These are phyloP conservation scores for Cydia amplana DNA, from an alignment of 1,140 invertebrate genomes.

Conservation along the genomic window DNA sequence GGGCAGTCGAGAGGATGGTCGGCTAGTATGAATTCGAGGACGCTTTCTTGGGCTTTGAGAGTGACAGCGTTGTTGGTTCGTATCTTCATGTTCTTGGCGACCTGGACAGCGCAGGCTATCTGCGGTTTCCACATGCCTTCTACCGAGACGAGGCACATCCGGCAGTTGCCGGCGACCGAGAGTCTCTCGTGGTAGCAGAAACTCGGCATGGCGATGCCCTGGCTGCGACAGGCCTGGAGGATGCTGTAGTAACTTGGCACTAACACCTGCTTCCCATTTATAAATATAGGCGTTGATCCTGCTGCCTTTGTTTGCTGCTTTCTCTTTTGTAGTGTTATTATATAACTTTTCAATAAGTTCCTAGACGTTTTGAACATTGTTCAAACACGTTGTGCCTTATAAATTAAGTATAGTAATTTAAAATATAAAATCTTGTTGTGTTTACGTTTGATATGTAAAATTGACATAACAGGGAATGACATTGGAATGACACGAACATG, in stretches of 20 bases:
- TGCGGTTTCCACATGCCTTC: conserved; percentile 87
- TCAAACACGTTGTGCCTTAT: background rate
- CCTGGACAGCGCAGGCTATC: conserved; percentile 89
- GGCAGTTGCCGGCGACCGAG: conserved; percentile 88
- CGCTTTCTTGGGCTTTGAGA: conserved; percentile 91
- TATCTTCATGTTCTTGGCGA: conserved; percentile 86
- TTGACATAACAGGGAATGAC: background rate
- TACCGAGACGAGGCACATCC: conserved; percentile 91
- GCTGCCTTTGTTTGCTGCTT: conserved; percentile 28
- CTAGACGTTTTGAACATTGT: conserved; percentile 39
- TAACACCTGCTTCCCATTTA: conserved; percentile 58
- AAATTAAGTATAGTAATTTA: conserved; percentile 10
- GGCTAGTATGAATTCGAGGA: conserved; percentile 98
- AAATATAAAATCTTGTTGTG: conserved; percentile 34
- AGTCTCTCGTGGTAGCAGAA: conserved; percentile 84
- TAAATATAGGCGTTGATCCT: conserved; percentile 47
- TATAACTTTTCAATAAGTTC: conserved; percentile 38
- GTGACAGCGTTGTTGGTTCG: conserved; percentile 85
- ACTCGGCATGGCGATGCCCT: conserved; percentile 53
- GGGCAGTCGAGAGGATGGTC: conserved; percentile 99
- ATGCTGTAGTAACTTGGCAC: conserved; percentile 66
- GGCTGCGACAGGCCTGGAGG: conserved; percentile 57
- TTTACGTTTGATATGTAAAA: background rate
- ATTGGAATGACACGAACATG: too few relatives aligned
- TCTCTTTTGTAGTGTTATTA: conserved; percentile 39